Evolutionary conservation across 2,113 vertebrate genomes (phyloP), one percentile per base, ranked within the genome.

Genomic region (Oncorhynchus clarkii): DNA sequence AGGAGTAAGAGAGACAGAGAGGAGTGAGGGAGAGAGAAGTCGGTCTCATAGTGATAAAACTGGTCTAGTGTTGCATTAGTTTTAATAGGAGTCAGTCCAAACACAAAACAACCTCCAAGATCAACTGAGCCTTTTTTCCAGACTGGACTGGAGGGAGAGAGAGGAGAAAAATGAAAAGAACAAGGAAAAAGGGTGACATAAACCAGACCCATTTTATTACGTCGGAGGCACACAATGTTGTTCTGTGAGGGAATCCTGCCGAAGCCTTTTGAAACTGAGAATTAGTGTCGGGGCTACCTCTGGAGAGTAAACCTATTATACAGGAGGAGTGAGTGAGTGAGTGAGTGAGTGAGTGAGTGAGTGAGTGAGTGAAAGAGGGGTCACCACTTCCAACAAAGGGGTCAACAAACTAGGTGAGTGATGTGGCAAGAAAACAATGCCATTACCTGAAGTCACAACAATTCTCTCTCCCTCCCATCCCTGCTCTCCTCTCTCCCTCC

Each of bases 171-270:
- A 13, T 78, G 48, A 72, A 18, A 59, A 22, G 39, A 51, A 65
- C 4, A 74, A 65, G 13, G n/a, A 16, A 60, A 29, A 6, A 7
- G 18, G 81, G 85, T 95, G 94, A 96, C 92, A 96, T 88, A 94
- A 96, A 95, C 84, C 94, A 96, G 95, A 95, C 89, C 94, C 82
- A 87, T 88, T 89, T 93, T 95, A 94, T 95, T 94, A 90, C 90
- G 85, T 89, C 77, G 88, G 84, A 90, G 88, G 90, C 90, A 45
- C 8, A 93, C 91, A 92, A 89, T 89, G 92, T 90, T 93, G 89
- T 85, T 90, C 87, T 93, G 86, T 89, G 76, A 92, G 91, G 88
- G 90, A 94, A 94, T 94, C 89, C 91, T 93, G 85, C 90, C 89
- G 90, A 85, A 90, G 84, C 73, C 78, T 84, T 93, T 93, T 89